Conservation (phyloP, 2,113 vertebrate species). For the Prochilodus magdalenae region DNA sequence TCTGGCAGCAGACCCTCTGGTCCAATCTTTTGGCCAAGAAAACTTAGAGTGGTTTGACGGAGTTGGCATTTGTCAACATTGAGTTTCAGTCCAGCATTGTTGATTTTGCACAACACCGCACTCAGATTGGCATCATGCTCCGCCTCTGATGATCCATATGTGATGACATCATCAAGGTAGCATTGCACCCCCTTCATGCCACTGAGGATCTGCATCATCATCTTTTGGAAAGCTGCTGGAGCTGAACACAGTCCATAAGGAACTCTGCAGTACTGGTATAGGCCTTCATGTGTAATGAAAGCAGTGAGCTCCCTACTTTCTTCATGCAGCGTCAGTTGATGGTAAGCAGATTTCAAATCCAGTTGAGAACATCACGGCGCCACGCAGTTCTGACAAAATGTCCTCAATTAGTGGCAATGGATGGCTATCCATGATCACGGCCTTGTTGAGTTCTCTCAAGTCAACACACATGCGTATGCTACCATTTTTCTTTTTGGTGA, state of each 20-base stretch:
- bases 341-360: constrained; percentile 30
- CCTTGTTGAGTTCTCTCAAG: neutral
- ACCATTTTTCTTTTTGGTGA: neutral
- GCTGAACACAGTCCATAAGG: constrained; percentile 43
- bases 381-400: neutral
- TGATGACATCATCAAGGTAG: constrained; percentile 50
- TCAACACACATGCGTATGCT: constrained; percentile 1
- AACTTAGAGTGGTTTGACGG: constrained; percentile 22
- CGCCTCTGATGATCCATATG: constrained; percentile 15
- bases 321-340: constrained; percentile 38
- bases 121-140: constrained; percentile 30
- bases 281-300: constrained; percentile 46
- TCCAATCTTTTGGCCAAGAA: too few relatives aligned
- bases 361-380: constrained; percentile 44
- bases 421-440: neutral
- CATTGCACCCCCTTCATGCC: constrained; percentile 34
- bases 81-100: constrained; percentile 25
- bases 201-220: constrained; percentile 36
- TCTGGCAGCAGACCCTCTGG: too few relatives aligned
- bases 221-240: constrained; percentile 41
- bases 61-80: constrained; percentile 38
- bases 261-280: constrained; percentile 39
- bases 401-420: neutral
- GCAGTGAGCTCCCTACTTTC: constrained; percentile 36
- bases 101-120: constrained; percentile 31